phyloP scores from a whole-genome alignment of 2,888 invertebrate genomes.

The Tiliacea aurago region DNA sequence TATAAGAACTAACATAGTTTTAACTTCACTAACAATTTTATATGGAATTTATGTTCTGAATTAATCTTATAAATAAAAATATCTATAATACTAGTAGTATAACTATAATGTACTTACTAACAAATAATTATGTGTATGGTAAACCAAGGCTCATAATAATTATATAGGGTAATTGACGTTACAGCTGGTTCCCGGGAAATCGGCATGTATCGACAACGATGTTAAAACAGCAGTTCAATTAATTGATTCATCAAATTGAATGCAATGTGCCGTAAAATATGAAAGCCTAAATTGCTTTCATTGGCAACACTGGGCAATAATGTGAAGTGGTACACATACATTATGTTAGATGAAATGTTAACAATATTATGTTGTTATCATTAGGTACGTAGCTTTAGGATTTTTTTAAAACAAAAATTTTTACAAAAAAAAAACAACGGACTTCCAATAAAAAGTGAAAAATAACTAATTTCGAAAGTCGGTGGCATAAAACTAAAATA shows the following conservation, averaged over 20 bases:
- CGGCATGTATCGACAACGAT: conserved; percentile 38
- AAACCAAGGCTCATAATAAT: conserved; percentile 25
- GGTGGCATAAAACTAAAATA: no score
- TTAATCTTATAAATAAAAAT: no score
- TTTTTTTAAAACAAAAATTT: no score
- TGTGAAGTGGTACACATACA: background rate
- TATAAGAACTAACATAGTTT: no score
- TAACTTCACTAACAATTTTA: no score
- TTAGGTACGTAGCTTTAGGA: no score
- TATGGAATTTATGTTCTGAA: no score
- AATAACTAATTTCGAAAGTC: no score
- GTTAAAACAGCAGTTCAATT: conserved; percentile 52
- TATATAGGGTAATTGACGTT: conserved; percentile 22
- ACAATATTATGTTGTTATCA: background rate
- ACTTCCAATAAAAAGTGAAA: no score
- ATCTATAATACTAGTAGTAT: no score
- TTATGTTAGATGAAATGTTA: conserved; percentile 9
- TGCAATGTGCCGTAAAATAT: conserved; percentile 64
- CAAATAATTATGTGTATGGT: background rate
- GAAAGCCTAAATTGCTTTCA: conserved; percentile 62
- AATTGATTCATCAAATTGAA: conserved; percentile 65
- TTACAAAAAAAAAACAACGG: no score
- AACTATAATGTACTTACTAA: no score
- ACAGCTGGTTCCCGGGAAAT: conserved; percentile 10
- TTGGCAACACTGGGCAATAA: conserved; percentile 19